Base-by-base conservation (phyloP, 2,797 vertebrate genomes). In the Lagodon rhomboides region DNA sequence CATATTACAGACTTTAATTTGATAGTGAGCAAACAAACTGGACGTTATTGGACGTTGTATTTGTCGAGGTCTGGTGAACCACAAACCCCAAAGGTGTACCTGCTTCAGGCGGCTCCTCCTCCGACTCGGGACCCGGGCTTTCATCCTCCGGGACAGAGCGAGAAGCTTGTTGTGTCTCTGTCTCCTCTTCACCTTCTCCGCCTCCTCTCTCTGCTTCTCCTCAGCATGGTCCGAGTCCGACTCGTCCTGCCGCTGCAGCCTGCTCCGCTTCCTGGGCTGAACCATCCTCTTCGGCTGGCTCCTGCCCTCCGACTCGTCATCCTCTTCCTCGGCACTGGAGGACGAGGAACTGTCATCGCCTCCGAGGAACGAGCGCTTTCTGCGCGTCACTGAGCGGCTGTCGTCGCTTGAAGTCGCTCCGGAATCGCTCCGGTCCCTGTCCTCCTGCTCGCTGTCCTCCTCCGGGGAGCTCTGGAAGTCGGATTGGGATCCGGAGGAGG, bases 101-200 rank as follows among this genome's bases (percentile, higher is more conserved):
- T 92, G 86, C 61, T 88, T 87, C 2, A 89, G 58, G 54, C 91
- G 91, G 84, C 27, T 89, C 79, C 91, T 82, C 63, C 91, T 88
- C 34, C 93, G 79, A 65, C n/a, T 89, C 0, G 90, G 85, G 30
- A 91, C 66, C 4, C 93, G 88, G 79, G 93, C 92, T 82, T 95
- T 95, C 90, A 95, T 93, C 86, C 91, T 92, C 16, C 83, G 77
- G 41, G 94, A 94, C 68, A 95, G 90, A 16, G 92, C 94, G 77
- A 95, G 80, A 73, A 95, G 89, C 75, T 94, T 94, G 78, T 88
- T 89, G 88, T 94, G 94, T 64, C 94, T 91, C 87, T 92, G 91
- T 66, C 91, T 88, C 81, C 77, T 88, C 87, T 93, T 95, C 25
- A 64, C 86, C 73, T 92, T 93, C 86, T 94, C 92, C 22, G 74